phyloP scores from a whole-genome alignment of 2,888 invertebrate species.

The Punctoribates punctum region DNA sequence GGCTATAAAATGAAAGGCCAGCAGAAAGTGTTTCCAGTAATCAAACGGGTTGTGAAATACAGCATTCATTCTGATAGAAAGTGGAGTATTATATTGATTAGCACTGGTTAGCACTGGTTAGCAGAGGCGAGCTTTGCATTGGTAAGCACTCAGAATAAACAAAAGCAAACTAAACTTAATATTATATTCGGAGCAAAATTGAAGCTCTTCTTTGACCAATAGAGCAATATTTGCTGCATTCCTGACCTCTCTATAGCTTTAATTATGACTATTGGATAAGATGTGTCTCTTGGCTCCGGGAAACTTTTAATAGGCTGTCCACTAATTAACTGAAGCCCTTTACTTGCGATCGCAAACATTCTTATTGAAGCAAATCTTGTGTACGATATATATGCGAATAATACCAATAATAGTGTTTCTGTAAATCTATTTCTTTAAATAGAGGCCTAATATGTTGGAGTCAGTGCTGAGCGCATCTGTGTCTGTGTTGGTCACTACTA shows the following conservation, averaged over 20 bases:
- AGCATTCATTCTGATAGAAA: conserved; percentile 12
- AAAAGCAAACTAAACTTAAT: conserved; percentile 31
- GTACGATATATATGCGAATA: conserved; percentile 17
- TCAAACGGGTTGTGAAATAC: conserved; percentile 37
- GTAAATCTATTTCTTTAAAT: conserved; percentile 35
- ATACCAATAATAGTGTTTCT: conserved; percentile 19
- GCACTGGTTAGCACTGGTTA: not conserved
- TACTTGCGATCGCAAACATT: conserved; percentile 23
- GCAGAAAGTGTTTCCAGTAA: conserved; percentile 30
- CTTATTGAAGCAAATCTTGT: conserved; percentile 26
- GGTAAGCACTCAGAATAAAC: not conserved
- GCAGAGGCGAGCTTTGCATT: not conserved
- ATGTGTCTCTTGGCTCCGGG: conserved; percentile 39
- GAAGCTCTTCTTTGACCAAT: not conserved
- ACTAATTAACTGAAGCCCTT: conserved; percentile 37
- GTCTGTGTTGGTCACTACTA: conserved; percentile 35
- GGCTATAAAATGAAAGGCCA: conserved; percentile 35
- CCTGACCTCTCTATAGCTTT: conserved; percentile 31
- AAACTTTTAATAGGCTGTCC: conserved; percentile 40
- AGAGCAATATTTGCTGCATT: conserved; percentile 34
- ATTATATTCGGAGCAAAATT: conserved; percentile 30
- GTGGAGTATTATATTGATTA: not conserved
- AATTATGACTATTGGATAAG: conserved; percentile 40
- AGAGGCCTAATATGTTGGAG: conserved; percentile 13
- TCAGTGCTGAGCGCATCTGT: conserved; percentile 8